Percentiles rank a stretch among this genome's conserved stretches.
These are phyloP conservation scores for Caenorhabditis inopinata DNA, from an alignment of 1,140 invertebrate species.

Conservation along the genomic window DNA sequence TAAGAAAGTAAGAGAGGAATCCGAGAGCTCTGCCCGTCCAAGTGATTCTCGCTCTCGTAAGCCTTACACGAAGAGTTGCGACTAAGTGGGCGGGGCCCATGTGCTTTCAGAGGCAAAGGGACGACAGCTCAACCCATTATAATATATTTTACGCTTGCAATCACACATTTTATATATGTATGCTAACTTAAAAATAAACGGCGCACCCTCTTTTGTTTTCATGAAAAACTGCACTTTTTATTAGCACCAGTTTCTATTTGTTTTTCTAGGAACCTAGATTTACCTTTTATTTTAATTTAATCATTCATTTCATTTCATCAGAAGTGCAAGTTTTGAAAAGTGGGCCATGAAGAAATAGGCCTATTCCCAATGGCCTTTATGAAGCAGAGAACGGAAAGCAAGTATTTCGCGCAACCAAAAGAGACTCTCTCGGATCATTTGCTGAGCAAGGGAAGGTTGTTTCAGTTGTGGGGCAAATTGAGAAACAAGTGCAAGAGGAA, in stretches of 20 bases:
- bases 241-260: background rate
- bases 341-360: constrained; percentile 10
- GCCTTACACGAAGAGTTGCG: constrained; percentile 14
- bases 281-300: too few relatives aligned
- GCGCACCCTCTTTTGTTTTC: background rate
- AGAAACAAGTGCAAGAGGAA: constrained; percentile 23
- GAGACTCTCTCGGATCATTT: background rate
- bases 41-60: constrained; percentile 32
- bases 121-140: constrained; percentile 30
- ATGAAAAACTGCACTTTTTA: background rate
- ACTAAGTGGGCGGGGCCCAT: constrained; percentile 16
- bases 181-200: constrained; percentile 20
- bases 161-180: constrained; percentile 35
- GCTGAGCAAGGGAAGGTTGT: background rate
- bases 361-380: constrained; percentile 25
- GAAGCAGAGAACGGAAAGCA: constrained; percentile 20
- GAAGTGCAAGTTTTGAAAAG: background rate
- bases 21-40: background rate
- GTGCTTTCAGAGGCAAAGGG: constrained; percentile 31
- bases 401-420: constrained; percentile 7
- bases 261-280: background rate
- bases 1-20: background rate
- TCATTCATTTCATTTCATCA: too few relatives aligned
- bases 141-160: constrained; percentile 34
- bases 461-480: constrained; percentile 25